phyloP scores from a whole-genome alignment of 2,888 invertebrate genomes.

The Apeira syringaria region DNA sequence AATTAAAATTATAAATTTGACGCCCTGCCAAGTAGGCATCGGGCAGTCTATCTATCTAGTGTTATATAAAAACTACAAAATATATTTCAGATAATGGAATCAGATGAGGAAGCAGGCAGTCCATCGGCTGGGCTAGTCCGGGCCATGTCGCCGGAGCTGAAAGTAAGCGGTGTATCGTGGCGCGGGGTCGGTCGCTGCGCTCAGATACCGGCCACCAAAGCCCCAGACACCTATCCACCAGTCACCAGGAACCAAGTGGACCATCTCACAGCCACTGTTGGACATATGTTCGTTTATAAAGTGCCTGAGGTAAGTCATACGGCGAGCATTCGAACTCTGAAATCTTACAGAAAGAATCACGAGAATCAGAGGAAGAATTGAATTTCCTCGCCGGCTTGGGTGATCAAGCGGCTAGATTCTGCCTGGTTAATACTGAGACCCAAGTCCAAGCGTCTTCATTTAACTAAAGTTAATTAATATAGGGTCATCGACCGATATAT shows the following conservation, averaged over 20 bases:
- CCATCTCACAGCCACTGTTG: conserved; percentile 91
- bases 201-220: conserved; percentile 68
- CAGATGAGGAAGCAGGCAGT: conserved; percentile 76
- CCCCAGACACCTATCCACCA: conserved; percentile 88
- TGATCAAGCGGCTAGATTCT: too few relatives aligned
- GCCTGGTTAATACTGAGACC: too few relatives aligned
- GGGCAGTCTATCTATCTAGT: too few relatives aligned
- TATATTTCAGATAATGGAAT: conserved; percentile 64
- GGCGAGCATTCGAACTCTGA: too few relatives aligned
- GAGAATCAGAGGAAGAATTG: too few relatives aligned
- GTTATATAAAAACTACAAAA: neutral
- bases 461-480: too few relatives aligned
- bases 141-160: conserved; percentile 86
- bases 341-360: too few relatives aligned
- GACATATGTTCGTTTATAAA: conserved; percentile 90
- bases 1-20: too few relatives aligned
- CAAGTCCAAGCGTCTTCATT: too few relatives aligned
- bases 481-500: too few relatives aligned
- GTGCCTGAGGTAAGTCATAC: conserved; percentile 91
- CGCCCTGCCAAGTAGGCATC: too few relatives aligned
- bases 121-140: conserved; percentile 84
- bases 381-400: too few relatives aligned
- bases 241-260: conserved; percentile 93
- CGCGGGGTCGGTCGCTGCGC: conserved; percentile 84
- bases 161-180: conserved; percentile 86